Evolutionary conservation across 2,113 vertebrate genomes (phyloP).

Genomic region (Camelus dromedarius): DNA sequence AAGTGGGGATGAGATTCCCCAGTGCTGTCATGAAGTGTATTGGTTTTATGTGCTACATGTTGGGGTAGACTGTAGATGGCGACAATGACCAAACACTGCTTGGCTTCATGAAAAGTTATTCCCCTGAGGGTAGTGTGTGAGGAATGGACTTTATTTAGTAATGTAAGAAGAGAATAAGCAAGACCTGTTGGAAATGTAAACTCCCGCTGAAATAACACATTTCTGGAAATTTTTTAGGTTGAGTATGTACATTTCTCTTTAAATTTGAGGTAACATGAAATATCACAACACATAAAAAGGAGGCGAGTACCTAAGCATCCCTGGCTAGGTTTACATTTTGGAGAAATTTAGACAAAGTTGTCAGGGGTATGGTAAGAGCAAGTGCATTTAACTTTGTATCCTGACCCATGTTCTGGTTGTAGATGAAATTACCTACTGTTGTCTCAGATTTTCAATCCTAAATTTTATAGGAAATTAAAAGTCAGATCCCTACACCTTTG

Average conservation of each 20-base stretch:
- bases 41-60: not conserved
- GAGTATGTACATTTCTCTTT: not conserved
- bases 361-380: not conserved
- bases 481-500: not conserved
- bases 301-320: not conserved
- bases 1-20: not conserved
- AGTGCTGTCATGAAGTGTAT: not conserved
- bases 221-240: not conserved
- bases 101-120: not conserved
- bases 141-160: not conserved
- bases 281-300: not conserved
- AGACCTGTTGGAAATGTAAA: not conserved
- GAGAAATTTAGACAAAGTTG: not conserved
- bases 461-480: not conserved
- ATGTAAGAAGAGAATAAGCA: not conserved
- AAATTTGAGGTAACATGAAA: not conserved
- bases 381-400: not conserved
- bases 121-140: not conserved
- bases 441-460: not conserved
- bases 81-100: not conserved
- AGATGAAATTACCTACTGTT: not conserved
- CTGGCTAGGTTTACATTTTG: not conserved
- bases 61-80: not conserved
- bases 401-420: not conserved
- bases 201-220: not conserved